Percentiles rank a stretch among this genome's conserved stretches.
These are phyloP conservation scores for Erythrolamprus reginae DNA, from an alignment of 2,113 vertebrate species.

Conservation along the genomic window DNA sequence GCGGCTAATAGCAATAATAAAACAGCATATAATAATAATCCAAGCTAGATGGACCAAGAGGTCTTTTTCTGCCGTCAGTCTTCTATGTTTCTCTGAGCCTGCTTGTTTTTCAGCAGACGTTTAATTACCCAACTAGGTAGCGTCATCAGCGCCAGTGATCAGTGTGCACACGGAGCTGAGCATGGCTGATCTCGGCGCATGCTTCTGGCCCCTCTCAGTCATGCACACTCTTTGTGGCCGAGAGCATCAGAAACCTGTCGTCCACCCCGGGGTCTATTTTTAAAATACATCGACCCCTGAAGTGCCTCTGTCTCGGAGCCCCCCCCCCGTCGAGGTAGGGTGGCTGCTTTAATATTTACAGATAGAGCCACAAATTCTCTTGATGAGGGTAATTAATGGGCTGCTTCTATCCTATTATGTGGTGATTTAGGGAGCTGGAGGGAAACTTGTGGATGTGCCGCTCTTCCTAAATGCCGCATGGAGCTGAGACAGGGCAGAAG, in stretches of 20 bases:
- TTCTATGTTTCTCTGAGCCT: no score
- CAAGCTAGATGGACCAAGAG: no score
- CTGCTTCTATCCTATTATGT: conserved; percentile 61
- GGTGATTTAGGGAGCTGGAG: conserved; percentile 58
- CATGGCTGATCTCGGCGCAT: not conserved
- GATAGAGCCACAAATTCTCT: conserved; percentile 63
- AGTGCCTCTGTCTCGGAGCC: conserved; percentile 5
- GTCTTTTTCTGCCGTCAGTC: no score
- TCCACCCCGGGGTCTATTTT: conserved; percentile 47
- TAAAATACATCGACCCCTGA: conserved; percentile 34
- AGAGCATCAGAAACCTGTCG: conserved; percentile 38
- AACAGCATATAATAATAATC: no score
- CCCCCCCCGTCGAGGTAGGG: conserved; percentile 47
- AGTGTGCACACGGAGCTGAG: not conserved
- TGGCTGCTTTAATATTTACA: conserved; percentile 61
- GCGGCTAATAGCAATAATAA: no score
- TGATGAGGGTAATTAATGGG: conserved; percentile 59
- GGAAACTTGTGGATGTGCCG: conserved; percentile 45
- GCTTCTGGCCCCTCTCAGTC: not conserved
- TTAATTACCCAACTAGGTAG: not conserved
- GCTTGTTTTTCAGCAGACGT: not conserved
- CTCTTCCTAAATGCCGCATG: conserved; percentile 47
- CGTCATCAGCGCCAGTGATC: not conserved
- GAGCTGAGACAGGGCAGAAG: conserved; percentile 52
- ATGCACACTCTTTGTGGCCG: conserved; percentile 1